phyloP scores from a whole-genome alignment of 2,888 invertebrate genomes.

The Emesis russula region DNA sequence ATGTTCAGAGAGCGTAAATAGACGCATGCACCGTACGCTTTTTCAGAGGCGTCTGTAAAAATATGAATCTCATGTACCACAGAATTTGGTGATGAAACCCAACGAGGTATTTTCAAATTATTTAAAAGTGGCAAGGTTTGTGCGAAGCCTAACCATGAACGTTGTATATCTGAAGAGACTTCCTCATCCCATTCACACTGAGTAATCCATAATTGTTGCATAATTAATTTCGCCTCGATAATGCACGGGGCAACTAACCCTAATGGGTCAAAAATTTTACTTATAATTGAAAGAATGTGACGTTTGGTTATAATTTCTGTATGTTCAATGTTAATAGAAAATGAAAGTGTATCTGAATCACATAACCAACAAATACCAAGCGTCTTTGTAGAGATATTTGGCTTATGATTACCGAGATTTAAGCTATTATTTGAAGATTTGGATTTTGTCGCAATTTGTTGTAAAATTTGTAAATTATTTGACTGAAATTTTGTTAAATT shows the following conservation, averaged over 20 bases:
- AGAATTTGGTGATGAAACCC: neutral
- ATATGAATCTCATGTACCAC: neutral
- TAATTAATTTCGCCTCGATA: constrained; percentile 7
- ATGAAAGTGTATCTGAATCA: constrained; percentile 40
- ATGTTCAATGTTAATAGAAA: constrained; percentile 9
- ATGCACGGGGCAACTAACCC: constrained; percentile 17
- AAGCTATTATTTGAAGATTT: neutral
- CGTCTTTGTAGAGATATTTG: neutral
- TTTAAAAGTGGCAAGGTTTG: constrained; percentile 9
- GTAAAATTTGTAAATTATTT: constrained; percentile 68
- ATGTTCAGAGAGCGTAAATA: neutral
- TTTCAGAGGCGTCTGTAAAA: constrained; percentile 28
- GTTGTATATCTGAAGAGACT: neutral
- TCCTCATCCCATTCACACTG: constrained; percentile 17
- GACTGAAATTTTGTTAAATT: constrained; percentile 80
- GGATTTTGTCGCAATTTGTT: neutral
- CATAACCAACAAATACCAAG: neutral
- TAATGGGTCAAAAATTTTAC: neutral
- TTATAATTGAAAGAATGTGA: constrained; percentile 12
- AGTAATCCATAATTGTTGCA: constrained; percentile 10
- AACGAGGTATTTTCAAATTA: constrained; percentile 14
- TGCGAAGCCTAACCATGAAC: neutral
- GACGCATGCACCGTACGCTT: constrained; percentile 9
- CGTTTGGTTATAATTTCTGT: constrained; percentile 5
- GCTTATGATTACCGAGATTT: neutral